phyloP scores from a whole-genome alignment of 2,113 vertebrate species.

The Apteryx owenii region DNA sequence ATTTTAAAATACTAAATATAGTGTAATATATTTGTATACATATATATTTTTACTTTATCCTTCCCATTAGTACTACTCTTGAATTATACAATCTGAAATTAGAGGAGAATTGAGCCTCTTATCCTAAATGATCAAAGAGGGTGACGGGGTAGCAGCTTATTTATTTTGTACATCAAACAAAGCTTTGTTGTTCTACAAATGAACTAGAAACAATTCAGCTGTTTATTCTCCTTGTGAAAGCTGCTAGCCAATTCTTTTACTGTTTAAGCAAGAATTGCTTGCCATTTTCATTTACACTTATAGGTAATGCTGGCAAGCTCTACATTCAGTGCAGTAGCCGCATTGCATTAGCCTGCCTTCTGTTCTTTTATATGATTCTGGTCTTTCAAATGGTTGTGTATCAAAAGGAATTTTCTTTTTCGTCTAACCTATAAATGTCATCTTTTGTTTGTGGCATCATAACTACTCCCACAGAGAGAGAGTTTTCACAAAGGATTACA shows the following conservation, averaged over 20 bases:
- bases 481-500: neutral
- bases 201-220: neutral
- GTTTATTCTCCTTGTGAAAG: neutral
- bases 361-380: neutral
- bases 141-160: neutral
- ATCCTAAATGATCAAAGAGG: neutral
- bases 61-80: neutral
- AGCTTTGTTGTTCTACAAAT: neutral
- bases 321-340: neutral
- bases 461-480: neutral
- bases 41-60: neutral
- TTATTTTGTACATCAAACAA: neutral
- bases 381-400: neutral
- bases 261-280: neutral
- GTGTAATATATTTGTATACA: neutral
- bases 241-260: neutral
- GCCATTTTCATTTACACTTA: slow-evolving; percentile 1
- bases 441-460: neutral
- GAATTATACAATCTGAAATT: neutral
- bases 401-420: slow-evolving; percentile 6
- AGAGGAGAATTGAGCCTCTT: neutral
- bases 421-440: neutral
- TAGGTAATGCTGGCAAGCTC: neutral
- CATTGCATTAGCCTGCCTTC: neutral
- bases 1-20: neutral